Evolutionary conservation across 2,113 vertebrate species (phyloP).

Genomic region (Sebastes schlegelii): DNA sequence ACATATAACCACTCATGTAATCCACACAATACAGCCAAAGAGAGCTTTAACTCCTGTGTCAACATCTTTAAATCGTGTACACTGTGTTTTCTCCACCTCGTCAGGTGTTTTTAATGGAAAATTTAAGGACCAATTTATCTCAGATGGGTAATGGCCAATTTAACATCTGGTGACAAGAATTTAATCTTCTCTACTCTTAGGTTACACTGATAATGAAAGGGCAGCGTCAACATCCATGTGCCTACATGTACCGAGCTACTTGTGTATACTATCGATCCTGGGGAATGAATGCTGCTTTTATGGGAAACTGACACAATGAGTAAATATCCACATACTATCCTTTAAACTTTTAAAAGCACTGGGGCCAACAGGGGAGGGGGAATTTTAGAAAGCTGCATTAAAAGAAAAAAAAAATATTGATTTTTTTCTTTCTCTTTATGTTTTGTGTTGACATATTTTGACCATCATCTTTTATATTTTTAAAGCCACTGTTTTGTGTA

Average conservation of each 20-base stretch:
- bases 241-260: slow-evolving; percentile 29
- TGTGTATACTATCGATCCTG: slow-evolving; percentile 67
- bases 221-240: slow-evolving; percentile 67
- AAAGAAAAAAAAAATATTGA: slow-evolving; percentile 33
- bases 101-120: slow-evolving; percentile 54
- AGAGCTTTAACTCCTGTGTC: slow-evolving; percentile 6
- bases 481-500: not conserved
- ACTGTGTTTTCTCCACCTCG: slow-evolving; percentile 26
- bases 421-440: slow-evolving; percentile 6
- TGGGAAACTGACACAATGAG: slow-evolving; percentile 76
- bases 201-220: slow-evolving; percentile 76
- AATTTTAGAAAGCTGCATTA: slow-evolving; percentile 34
- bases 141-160: slow-evolving; percentile 63
- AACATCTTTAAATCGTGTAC: slow-evolving; percentile 7
- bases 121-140: slow-evolving; percentile 73
- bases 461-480: slow-evolving; percentile 20
- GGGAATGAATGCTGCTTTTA: slow-evolving; percentile 70
- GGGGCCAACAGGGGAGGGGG: slow-evolving; percentile 29
- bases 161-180: slow-evolving; percentile 75
- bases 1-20: not conserved
- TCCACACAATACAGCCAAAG: not conserved
- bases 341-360: slow-evolving; percentile 66
- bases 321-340: slow-evolving; percentile 71
- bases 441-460: slow-evolving; percentile 15
- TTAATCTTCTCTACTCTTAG: slow-evolving; percentile 67